Conservation (phyloP, 2,113 vertebrate species). For the Eclectus roratus region DNA sequence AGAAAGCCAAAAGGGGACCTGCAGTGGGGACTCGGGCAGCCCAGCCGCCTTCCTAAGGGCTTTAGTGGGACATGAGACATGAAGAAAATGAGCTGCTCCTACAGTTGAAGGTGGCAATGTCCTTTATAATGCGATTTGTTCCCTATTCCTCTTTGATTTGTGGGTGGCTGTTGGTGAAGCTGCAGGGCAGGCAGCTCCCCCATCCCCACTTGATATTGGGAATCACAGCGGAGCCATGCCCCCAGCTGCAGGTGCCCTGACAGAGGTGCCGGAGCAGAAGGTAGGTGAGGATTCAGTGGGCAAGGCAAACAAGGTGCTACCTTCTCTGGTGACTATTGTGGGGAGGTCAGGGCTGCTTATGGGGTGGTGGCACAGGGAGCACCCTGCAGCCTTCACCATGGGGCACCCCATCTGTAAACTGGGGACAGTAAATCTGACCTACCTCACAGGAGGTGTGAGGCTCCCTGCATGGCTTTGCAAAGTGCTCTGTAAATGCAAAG, state of each 20-base stretch:
- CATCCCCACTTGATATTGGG: rapidly evolving
- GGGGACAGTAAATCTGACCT: not conserved
- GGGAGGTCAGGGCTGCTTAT: not conserved
- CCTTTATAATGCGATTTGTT: not conserved
- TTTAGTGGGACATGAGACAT: rapidly evolving
- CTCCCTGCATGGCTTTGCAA: not conserved
- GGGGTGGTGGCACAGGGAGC: not conserved
- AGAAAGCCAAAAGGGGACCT: not conserved
- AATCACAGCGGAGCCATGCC: not conserved
- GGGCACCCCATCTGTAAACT: not conserved
- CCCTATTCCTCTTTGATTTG: not conserved
- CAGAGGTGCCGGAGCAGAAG: not conserved
- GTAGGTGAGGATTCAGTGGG: not conserved
- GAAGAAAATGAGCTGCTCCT: not conserved
- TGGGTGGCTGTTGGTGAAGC: not conserved
- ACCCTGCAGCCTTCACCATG: not conserved
- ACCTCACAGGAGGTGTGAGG: not conserved
- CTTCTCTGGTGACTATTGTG: not conserved
- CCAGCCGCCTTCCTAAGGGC: not conserved
- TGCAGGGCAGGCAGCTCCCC: not conserved
- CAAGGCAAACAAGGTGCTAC: not conserved
- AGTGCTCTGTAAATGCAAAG: not conserved
- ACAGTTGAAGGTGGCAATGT: not conserved
- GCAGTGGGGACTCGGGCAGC: not conserved
- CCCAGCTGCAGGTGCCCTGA: rapidly evolving